A percentile compares a stretch with the other conserved stretches of the same genome.
phyloP scores from a whole-genome alignment of 2,797 vertebrate genomes.

The Ibycter americanus region DNA sequence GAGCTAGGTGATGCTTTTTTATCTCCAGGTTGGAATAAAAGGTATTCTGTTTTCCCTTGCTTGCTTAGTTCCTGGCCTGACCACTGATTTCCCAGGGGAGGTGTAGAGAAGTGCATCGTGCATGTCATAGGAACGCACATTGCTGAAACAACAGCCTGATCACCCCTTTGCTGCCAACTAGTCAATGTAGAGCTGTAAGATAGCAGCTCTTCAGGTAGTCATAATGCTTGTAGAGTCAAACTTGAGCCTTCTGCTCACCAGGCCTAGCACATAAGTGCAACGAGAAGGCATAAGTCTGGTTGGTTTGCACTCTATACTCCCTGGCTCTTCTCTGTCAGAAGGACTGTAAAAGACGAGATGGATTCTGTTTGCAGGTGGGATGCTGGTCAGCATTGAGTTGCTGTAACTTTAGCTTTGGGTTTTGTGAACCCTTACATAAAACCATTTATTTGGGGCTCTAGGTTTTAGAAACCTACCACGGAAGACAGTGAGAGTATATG shows the following conservation, averaged over 20 bases:
- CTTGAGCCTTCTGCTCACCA: not conserved
- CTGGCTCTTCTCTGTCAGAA: not conserved
- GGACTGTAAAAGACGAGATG: too few relatives aligned
- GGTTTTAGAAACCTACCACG: not conserved
- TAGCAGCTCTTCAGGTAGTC: not conserved
- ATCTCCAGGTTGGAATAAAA: not conserved
- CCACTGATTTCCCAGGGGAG: not conserved
- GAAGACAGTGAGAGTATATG: not conserved
- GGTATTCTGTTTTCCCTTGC: not conserved
- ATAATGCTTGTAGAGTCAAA: not conserved
- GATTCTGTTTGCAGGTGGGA: not conserved
- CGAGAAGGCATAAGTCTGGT: fast-evolving
- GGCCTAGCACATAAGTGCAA: fast-evolving
- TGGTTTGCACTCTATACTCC: not conserved
- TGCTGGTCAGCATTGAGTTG: not conserved
- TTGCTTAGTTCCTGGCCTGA: not conserved
- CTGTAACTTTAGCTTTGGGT: not conserved
- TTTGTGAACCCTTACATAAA: not conserved
- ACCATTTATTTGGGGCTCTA: not conserved
- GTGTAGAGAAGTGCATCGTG: fast-evolving
- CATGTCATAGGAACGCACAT: fast-evolving
- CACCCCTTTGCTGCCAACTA: fast-evolving
- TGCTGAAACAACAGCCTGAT: not conserved
- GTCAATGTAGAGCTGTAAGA: not conserved
- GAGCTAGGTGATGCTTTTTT: not conserved